Conservation (phyloP, 2,113 vertebrate genomes). For the Coracopsis vasa region DNA sequence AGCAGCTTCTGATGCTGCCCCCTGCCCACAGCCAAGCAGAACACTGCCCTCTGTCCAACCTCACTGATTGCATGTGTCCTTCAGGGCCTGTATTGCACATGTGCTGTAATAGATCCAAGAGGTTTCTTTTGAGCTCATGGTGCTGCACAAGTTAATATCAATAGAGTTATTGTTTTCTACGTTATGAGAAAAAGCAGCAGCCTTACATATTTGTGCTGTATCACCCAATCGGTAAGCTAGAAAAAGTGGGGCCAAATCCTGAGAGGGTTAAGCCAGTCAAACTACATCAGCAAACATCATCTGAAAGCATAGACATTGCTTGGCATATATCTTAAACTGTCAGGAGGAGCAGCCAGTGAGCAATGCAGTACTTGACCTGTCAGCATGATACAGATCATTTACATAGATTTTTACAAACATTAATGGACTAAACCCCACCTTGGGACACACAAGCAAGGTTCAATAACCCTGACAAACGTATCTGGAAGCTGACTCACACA, state of each 20-base stretch:
- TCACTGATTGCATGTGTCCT: neutral
- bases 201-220: neutral
- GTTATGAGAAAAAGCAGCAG: neutral
- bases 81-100: neutral
- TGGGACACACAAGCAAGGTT: constrained; percentile 51
- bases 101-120: neutral
- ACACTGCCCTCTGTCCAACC: neutral
- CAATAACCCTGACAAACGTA: constrained; percentile 8
- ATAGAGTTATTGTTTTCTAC: neutral
- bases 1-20: neutral
- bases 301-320: neutral
- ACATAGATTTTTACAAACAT: constrained; percentile 56
- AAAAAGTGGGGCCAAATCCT: neutral
- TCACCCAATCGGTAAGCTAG: neutral
- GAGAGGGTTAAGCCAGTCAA: constrained; percentile 4
- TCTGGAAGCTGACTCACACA: neutral
- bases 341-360: constrained; percentile 33
- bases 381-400: constrained; percentile 51
- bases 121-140: neutral
- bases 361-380: constrained; percentile 22
- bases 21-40: neutral
- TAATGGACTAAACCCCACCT: constrained; percentile 58
- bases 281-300: neutral
- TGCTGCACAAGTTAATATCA: neutral
- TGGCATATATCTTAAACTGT: constrained; percentile 9